Evolutionary conservation across 2,888 invertebrate genomes (phyloP).

Genomic region (Gandaritis pyraliata): DNA sequence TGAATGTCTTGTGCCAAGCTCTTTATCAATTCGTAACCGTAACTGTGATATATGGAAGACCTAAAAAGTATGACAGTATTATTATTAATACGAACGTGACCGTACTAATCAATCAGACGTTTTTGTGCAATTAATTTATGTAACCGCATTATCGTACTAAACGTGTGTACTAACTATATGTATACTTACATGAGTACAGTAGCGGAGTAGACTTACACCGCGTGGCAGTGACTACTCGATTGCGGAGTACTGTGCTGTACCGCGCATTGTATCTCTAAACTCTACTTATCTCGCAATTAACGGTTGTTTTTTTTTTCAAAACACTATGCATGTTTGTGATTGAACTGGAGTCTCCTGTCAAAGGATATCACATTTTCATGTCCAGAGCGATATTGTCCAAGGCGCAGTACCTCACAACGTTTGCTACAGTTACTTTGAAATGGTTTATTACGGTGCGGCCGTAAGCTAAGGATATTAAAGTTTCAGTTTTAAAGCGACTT

Average conservation of each 20-base stretch:
- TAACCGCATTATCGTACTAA: too few species aligned
- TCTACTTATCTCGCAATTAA: too few species aligned
- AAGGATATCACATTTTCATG: slow-evolving; percentile 6
- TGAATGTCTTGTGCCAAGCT: too few species aligned
- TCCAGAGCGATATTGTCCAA: slow-evolving; percentile 20
- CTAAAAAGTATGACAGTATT: neutral
- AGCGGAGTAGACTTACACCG: too few species aligned
- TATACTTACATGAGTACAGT: neutral
- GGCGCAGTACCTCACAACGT: slow-evolving; percentile 45
- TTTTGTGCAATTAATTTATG: neutral
- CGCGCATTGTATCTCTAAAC: too few species aligned
- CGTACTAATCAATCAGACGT: neutral
- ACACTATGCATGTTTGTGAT: too few species aligned
- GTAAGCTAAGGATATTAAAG: slow-evolving; percentile 26
- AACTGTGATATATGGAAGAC: neutral
- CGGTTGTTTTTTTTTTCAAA: too few species aligned
- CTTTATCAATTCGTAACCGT: neutral
- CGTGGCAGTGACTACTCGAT: too few species aligned
- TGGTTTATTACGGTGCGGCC: slow-evolving; percentile 32
- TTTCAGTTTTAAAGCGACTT: slow-evolving; percentile 27
- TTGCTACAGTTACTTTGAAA: slow-evolving; percentile 31
- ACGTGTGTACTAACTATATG: too few species aligned
- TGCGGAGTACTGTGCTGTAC: too few species aligned
- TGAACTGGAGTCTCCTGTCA: neutral
- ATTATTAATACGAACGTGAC: neutral